phyloP scores from a whole-genome alignment of 2,797 vertebrate species.

The Chrysocyon brachyurus region DNA sequence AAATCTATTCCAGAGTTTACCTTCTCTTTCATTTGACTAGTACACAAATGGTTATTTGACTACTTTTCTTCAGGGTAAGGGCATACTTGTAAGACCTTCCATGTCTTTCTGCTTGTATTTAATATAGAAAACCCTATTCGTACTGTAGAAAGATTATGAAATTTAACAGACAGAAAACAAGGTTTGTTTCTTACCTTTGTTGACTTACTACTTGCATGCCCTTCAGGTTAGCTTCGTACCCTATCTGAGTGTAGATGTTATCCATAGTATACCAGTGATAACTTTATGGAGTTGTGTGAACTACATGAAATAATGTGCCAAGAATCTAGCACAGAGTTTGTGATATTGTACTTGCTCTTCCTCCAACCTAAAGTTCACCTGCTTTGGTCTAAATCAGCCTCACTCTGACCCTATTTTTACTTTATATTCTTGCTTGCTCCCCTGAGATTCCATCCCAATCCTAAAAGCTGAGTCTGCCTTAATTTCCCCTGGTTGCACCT shows the following conservation, averaged over 20 bases:
- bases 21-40: neutral
- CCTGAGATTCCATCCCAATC: neutral
- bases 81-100: neutral
- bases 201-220: neutral
- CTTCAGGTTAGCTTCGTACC: neutral
- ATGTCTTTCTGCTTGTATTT: neutral
- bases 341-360: neutral
- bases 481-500: neutral
- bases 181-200: neutral
- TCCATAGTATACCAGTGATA: neutral
- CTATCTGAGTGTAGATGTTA: neutral
- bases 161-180: neutral
- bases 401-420: neutral
- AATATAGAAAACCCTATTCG: neutral
- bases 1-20: neutral
- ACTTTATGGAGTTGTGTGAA: neutral
- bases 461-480: neutral
- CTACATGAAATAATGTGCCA: neutral
- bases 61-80: neutral
- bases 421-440: neutral
- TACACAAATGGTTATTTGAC: constrained; percentile 31
- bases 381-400: neutral
- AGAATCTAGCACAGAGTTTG: neutral
- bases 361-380: neutral
- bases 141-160: neutral